Evolutionary conservation across 92 coral and sea anemone species (phyloP).

Genomic region (Heliopora coerulea): DNA sequence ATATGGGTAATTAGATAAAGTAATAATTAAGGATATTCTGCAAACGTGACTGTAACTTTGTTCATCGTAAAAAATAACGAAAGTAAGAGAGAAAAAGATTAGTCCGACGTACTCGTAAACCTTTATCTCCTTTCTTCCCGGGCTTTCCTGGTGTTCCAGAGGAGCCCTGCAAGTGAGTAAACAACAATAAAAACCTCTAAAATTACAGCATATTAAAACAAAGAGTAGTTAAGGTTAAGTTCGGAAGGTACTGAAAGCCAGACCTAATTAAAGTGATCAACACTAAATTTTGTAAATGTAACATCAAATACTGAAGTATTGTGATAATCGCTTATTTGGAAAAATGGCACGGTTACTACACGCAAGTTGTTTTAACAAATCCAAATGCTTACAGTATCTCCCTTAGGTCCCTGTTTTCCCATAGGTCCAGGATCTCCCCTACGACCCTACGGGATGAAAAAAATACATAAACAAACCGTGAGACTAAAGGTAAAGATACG

Average conservation of each 20-base stretch:
- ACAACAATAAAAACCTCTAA: neutral
- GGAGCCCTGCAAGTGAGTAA: slow-evolving; percentile 8
- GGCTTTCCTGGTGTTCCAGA: neutral
- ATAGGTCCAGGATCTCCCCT: slow-evolving; percentile 23
- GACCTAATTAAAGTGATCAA: no score
- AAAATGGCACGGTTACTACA: no score
- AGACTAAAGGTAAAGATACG: no score
- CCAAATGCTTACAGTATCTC: slow-evolving; percentile 12
- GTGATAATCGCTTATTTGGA: no score
- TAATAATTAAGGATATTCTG: no score
- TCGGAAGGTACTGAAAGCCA: no score
- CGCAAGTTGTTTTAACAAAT: no score
- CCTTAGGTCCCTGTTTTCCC: slow-evolving; percentile 8
- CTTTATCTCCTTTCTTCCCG: slow-evolving; percentile 14
- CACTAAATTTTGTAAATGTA: no score
- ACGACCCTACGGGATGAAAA: slow-evolving; percentile 12
- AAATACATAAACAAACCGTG: neutral
- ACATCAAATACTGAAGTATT: no score
- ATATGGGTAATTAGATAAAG: no score
- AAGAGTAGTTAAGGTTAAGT: neutral
- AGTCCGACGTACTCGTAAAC: slow-evolving; percentile 15
- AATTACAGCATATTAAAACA: neutral
- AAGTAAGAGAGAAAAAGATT: neutral
- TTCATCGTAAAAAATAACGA: no score
- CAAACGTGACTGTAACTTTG: no score